phyloP scores from a whole-genome alignment of 2,113 vertebrate species.

The Arizona elegans region DNA sequence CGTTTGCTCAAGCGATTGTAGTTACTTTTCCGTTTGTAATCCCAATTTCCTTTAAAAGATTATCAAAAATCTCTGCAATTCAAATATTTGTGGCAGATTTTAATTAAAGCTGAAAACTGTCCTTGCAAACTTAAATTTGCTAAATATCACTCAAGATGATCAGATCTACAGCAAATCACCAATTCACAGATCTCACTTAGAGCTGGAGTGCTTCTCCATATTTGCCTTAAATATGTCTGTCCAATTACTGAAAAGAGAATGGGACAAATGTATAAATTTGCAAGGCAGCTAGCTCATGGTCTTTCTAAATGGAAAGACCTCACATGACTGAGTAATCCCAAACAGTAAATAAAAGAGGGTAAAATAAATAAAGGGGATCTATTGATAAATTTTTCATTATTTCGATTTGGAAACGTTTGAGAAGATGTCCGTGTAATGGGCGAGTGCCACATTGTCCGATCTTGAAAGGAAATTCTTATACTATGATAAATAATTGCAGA shows the following conservation, averaged over 20 bases:
- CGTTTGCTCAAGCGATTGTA: background rate
- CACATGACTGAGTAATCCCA: background rate
- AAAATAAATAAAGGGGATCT: background rate
- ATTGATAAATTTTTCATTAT: background rate
- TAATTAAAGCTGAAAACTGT: background rate
- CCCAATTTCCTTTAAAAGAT: background rate
- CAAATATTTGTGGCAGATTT: background rate
- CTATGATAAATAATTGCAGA: background rate
- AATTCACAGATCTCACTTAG: background rate
- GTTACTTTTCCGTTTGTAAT: background rate
- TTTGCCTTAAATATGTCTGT: background rate
- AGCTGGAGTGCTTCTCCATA: background rate
- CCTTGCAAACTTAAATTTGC: background rate
- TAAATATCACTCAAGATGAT: background rate
- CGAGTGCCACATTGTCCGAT: background rate
- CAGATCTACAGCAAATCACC: background rate
- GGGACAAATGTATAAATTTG: background rate
- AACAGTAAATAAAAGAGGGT: background rate
- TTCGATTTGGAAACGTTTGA: background rate
- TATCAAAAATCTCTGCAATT: background rate
- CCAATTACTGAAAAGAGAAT: background rate
- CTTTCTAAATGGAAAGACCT: background rate
- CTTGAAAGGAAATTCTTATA: background rate
- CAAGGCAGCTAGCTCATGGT: background rate
- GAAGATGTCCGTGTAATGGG: background rate